Percentiles rank a stretch among this genome's conserved stretches.
phyloP scores from a whole-genome alignment of 2,888 invertebrate genomes.

The Perizoma flavofasciatum region DNA sequence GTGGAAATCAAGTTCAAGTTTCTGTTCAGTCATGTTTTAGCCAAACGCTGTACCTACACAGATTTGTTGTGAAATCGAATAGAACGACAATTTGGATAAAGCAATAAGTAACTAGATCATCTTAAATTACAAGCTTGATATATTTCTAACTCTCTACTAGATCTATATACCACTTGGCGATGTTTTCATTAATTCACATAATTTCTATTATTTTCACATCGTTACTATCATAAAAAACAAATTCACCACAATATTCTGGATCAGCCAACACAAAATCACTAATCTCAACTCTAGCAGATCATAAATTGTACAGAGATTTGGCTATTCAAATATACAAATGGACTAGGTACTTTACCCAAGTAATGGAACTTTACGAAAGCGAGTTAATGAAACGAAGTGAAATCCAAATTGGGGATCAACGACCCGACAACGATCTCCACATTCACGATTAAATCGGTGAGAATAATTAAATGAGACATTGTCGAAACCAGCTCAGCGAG shows the following conservation, averaged over 20 bases:
- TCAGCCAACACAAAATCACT: too few species aligned
- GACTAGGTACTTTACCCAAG: conserved; percentile 9
- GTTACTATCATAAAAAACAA: too few species aligned
- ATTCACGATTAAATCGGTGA: conserved; percentile 53
- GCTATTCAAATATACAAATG: not conserved
- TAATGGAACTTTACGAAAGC: conserved; percentile 43
- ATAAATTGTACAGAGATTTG: not conserved
- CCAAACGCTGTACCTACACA: conserved; percentile 10
- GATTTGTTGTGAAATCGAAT: not conserved
- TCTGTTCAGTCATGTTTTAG: conserved; percentile 34
- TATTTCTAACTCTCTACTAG: too few species aligned
- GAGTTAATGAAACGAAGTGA: conserved; percentile 62
- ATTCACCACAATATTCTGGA: too few species aligned
- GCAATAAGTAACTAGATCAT: not conserved
- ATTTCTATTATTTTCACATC: too few species aligned
- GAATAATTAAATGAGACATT: conserved; percentile 63
- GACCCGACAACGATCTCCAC: conserved; percentile 62
- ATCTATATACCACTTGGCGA: too few species aligned
- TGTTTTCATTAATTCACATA: too few species aligned
- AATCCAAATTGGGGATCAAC: conserved; percentile 63
- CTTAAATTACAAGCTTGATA: not conserved
- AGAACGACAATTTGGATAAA: not conserved
- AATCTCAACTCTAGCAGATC: too few species aligned
- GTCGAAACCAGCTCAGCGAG: conserved; percentile 45
- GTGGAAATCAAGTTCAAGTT: conserved; percentile 34